Percentiles rank a stretch among this genome's conserved stretches.
Evolutionary conservation across 2,888 invertebrate species (phyloP).

Genomic region (Eremobia ochroleuca): DNA sequence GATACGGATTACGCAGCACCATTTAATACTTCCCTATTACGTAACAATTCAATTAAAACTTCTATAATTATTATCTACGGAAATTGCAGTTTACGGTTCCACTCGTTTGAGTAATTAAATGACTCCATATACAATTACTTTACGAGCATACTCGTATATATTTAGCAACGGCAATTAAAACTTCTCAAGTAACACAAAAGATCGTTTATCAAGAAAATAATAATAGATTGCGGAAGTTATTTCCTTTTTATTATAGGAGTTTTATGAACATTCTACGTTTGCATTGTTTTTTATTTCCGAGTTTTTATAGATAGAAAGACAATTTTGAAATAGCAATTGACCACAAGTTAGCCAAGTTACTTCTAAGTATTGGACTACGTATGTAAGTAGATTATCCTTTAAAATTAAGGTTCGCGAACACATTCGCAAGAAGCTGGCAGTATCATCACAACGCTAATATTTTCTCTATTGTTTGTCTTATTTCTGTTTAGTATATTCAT

Average conservation of each 20-base stretch:
- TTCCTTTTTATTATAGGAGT: slow-evolving; percentile 42
- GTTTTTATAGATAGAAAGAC: not conserved
- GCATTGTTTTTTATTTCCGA: slow-evolving; percentile 36
- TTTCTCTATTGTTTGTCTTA: too few species aligned
- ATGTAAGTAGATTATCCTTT: too few species aligned
- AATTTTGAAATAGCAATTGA: not conserved
- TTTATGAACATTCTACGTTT: slow-evolving; percentile 31
- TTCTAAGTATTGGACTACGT: not conserved
- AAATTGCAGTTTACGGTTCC: slow-evolving; percentile 42
- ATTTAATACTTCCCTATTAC: slow-evolving; percentile 17
- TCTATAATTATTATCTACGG: slow-evolving; percentile 9
- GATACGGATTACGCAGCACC: slow-evolving; percentile 3
- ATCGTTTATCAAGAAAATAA: slow-evolving; percentile 47
- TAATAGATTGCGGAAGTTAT: slow-evolving; percentile 41
- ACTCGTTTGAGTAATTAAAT: slow-evolving; percentile 14
- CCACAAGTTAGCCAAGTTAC: not conserved
- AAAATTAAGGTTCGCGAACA: too few species aligned
- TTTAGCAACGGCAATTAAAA: slow-evolving; percentile 51
- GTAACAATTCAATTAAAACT: slow-evolving; percentile 35
- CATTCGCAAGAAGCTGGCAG: too few species aligned
- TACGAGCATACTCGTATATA: slow-evolving; percentile 28
- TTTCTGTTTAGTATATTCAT: too few species aligned
- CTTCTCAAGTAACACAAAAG: slow-evolving; percentile 30
- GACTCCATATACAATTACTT: slow-evolving; percentile 18
- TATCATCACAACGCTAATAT: too few species aligned